Percentiles rank a stretch among this genome's conserved stretches.
Conservation (phyloP, 2,888 invertebrate species). For the Masnerella sp. region DNA sequence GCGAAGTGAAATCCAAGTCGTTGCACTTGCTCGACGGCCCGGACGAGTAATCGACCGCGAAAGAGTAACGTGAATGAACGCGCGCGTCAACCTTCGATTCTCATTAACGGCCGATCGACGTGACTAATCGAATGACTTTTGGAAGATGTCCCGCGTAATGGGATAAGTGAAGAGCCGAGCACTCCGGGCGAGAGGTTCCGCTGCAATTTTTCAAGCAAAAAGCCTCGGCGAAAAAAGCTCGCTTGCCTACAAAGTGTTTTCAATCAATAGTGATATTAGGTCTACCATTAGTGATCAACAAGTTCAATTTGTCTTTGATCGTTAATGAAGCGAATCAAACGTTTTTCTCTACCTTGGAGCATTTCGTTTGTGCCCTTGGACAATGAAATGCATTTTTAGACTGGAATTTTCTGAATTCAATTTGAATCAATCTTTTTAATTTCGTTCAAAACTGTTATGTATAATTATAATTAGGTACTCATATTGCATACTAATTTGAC, state of each 20-base stretch:
- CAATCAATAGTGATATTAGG: constrained; percentile 7
- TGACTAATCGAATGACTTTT: constrained; percentile 56
- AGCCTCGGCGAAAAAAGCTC: constrained; percentile 1
- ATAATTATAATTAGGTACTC: too few relatives aligned
- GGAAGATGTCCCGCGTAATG: constrained; percentile 40
- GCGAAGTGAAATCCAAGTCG: constrained; percentile 18
- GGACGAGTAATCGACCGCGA: constrained; percentile 43
- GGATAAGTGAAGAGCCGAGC: constrained; percentile 38
- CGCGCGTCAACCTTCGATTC: constrained; percentile 44
- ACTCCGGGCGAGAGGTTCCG: constrained; percentile 20
- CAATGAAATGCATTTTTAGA: too few relatives aligned
- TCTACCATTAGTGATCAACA: constrained; percentile 11
- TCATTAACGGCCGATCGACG: constrained; percentile 51
- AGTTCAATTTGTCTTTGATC: constrained; percentile 9
- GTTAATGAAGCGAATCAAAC: background rate
- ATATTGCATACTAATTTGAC: too few relatives aligned
- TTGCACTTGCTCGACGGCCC: constrained; percentile 16
- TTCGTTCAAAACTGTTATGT: too few relatives aligned
- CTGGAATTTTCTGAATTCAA: too few relatives aligned
- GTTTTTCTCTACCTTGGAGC: too few relatives aligned
- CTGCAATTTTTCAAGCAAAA: constrained; percentile 30
- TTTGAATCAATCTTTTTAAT: too few relatives aligned
- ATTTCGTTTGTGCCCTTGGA: too few relatives aligned
- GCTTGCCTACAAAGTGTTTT: constrained; percentile 2
- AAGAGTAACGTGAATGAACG: constrained; percentile 42